These are phyloP conservation scores for Rotaria macrura DNA, from an alignment of 2,888 invertebrate genomes.

Conservation along the genomic window DNA sequence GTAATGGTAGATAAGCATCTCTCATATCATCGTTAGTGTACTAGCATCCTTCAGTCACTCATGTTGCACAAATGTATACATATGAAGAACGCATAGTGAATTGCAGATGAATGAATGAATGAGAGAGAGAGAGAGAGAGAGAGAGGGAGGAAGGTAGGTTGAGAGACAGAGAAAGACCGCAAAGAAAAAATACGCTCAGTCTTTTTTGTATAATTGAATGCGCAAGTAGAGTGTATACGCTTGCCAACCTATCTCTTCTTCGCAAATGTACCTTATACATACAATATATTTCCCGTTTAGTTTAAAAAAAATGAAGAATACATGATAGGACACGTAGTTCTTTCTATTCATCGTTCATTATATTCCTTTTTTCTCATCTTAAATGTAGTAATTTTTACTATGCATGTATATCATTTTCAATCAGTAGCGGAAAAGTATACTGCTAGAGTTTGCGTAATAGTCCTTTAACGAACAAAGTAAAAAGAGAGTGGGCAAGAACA, in stretches of 20 bases:
- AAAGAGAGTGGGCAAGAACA: neutral
- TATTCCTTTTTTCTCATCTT: neutral
- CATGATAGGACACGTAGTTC: neutral
- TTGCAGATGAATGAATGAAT: neutral
- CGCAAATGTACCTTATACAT: neutral
- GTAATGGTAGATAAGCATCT: neutral
- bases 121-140: neutral
- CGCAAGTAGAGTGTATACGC: neutral
- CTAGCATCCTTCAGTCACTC: neutral
- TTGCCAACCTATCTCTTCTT: neutral
- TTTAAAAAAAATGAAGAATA: neutral
- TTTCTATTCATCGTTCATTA: neutral
- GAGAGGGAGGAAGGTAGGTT: neutral
- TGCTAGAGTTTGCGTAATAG: neutral
- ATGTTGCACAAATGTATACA: neutral
- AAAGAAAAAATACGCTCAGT: neutral
- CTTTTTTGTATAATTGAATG: neutral
- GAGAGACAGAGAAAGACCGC: neutral
- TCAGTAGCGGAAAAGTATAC: neutral
- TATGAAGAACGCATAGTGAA: no score
- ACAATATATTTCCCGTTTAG: neutral
- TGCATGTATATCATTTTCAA: neutral
- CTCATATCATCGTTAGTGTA: neutral
- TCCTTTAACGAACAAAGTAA: neutral
- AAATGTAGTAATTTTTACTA: neutral